phyloP scores from a whole-genome alignment of 1,140 invertebrate species.

The Zophobas atratus region DNA sequence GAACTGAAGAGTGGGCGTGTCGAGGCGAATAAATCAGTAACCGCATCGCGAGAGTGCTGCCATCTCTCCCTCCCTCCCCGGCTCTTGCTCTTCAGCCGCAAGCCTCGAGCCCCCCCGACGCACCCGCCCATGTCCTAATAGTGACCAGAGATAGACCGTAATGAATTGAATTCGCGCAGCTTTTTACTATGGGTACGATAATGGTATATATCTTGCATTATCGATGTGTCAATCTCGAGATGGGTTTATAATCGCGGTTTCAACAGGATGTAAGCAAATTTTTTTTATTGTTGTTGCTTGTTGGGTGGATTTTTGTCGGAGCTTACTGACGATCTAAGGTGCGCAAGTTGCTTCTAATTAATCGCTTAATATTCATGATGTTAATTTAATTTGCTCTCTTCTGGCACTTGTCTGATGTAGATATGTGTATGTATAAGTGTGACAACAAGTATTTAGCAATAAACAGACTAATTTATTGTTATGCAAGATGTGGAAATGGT shows the following conservation, averaged over 20 bases:
- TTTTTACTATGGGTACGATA: not conserved
- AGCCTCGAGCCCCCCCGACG: constrained; percentile 44
- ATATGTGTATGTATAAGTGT: not conserved
- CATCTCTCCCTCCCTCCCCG: constrained; percentile 35
- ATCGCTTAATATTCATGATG: too few relatives aligned
- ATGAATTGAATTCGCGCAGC: constrained; percentile 3
- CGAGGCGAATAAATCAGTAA: constrained; percentile 63
- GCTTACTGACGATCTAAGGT: not conserved
- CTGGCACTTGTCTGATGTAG: not conserved
- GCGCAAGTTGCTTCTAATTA: not conserved
- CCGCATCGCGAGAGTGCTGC: constrained; percentile 54
- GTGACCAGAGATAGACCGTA: constrained; percentile 2
- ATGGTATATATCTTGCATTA: not conserved
- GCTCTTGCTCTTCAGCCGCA: constrained; percentile 23
- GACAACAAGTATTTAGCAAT: too few relatives aligned
- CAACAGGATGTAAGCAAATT: too few relatives aligned
- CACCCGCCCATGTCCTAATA: constrained; percentile 32
- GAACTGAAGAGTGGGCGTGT: constrained; percentile 61
- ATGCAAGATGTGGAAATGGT: not conserved
- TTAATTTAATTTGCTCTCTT: not conserved
- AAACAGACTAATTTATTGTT: constrained; percentile 7
- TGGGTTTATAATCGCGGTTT: not conserved
- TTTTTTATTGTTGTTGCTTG: too few relatives aligned
- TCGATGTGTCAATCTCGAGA: not conserved
- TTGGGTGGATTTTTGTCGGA: too few relatives aligned